Evolutionary conservation across 2,888 invertebrate species (phyloP), one percentile per base, ranked within the genome.

Genomic region (Drosophila yooni): DNA sequence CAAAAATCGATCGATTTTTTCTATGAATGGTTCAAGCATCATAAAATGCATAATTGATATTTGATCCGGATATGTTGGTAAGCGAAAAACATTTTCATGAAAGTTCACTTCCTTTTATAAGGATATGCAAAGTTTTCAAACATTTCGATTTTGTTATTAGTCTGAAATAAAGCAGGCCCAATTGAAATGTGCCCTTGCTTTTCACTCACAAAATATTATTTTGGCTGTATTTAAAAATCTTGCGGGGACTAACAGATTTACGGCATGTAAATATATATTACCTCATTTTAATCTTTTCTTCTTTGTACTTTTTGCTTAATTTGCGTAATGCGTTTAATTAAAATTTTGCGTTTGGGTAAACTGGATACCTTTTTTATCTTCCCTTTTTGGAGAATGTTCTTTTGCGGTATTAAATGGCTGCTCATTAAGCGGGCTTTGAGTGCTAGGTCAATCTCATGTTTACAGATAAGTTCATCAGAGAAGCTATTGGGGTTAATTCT

Each of bases 321-420:
- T 88, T 76, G 74, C 58, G 61, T 83, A 86, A 84, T 86, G 79
- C 83, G 72, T 71, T 81, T 86, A 88, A 85, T 85, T 85, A 85
- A 78, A 76, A 88, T 70, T 86, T 65, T 68, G 18, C 57, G 29
- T 57, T 79, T 67, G 65, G 70, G 52, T 69, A 64, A 84, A 65
- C 77, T 70, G 67, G 69, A 70, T 68, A 76, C 74, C 76, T 56
- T 84, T 87, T 73, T 52, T 1, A 21, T 21, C 21, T n/a, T 4
- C 10, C 18, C 15, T 38, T 36, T 38, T 56, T 3, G 4, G 18
- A 38, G n/a, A 40, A n/a, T 29, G n/a, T 46, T 59, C n/a, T 25
- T 56, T 65, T 69, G 51, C n/a, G 13, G 27, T 57, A 66, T 70
- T 66, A 63, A 63, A 70, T 66, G 57, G 34, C 59, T 62, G 75